phyloP scores from a whole-genome alignment of 2,888 invertebrate genomes.

The Cantharis lateralis region DNA sequence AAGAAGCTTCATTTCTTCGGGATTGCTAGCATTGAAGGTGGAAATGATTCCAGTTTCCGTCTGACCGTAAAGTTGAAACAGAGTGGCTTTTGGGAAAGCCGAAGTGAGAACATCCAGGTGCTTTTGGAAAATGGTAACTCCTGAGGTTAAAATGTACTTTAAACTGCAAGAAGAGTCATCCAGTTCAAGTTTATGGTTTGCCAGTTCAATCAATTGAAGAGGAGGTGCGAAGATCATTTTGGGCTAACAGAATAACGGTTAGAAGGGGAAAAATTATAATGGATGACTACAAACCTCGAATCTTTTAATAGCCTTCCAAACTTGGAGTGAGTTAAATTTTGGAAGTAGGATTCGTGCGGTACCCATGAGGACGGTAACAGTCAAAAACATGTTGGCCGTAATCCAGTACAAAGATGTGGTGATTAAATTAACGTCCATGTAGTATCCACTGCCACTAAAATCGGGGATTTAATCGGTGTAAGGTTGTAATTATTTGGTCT shows the following conservation, averaged over 20 bases:
- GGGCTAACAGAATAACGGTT: background rate
- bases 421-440: background rate
- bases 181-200: background rate
- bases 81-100: constrained; percentile 44
- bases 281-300: background rate
- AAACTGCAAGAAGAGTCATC: background rate
- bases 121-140: constrained; percentile 24
- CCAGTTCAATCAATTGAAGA: background rate
- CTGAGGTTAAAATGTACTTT: constrained; percentile 24
- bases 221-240: background rate
- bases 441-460: background rate
- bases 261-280: background rate
- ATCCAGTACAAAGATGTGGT: constrained; percentile 45
- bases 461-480: background rate
- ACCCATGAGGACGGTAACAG: constrained; percentile 36
- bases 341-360: constrained; percentile 34
- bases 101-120: constrained; percentile 21
- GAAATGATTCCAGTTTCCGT: constrained; percentile 7
- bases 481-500: background rate
- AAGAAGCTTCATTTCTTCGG: background rate
- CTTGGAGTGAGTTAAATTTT: constrained; percentile 27
- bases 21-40: background rate
- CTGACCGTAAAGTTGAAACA: constrained; percentile 16
- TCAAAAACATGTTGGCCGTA: constrained; percentile 35
- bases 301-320: background rate